Conservation (phyloP, 2,113 vertebrate genomes). For the Ophiodon elongatus region DNA sequence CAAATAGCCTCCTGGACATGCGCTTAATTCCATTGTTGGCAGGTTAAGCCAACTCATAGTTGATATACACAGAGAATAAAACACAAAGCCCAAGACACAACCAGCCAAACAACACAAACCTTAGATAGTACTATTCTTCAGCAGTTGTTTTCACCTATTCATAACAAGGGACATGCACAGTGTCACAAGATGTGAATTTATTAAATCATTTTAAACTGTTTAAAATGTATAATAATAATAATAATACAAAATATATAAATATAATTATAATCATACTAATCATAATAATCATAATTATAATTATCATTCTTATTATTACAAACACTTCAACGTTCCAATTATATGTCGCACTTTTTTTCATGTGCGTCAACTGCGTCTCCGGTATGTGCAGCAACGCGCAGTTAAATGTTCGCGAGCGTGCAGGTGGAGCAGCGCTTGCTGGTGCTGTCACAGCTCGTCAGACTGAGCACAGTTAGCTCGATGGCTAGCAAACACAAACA, state of each 20-base stretch:
- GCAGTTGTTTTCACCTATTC: background rate
- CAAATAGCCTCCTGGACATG: background rate
- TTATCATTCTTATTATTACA: background rate
- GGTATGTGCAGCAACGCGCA: slow-evolving; percentile 59
- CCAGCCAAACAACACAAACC: background rate
- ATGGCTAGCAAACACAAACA: slow-evolving; percentile 32
- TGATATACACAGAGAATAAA: background rate
- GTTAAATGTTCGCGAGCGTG: slow-evolving; percentile 42
- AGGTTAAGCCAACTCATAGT: background rate
- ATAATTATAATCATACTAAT: background rate
- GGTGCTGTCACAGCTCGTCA: slow-evolving; percentile 60
- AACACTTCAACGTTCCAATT: background rate
- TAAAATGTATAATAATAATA: background rate
- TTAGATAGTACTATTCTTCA: too few species aligned
- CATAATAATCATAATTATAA: background rate
- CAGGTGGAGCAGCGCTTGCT: slow-evolving; percentile 44
- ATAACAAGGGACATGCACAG: background rate
- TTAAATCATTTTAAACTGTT: background rate
- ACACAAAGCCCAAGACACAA: too few species aligned
- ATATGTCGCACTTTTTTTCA: background rate
- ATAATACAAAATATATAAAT: too few species aligned
- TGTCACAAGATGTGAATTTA: background rate
- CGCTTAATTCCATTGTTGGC: background rate
- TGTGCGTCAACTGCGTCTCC: slow-evolving; percentile 50
- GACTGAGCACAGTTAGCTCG: slow-evolving; percentile 57